Evolutionary conservation across 1,140 invertebrate species (phyloP).

Genomic region (Argopecten irradians): DNA sequence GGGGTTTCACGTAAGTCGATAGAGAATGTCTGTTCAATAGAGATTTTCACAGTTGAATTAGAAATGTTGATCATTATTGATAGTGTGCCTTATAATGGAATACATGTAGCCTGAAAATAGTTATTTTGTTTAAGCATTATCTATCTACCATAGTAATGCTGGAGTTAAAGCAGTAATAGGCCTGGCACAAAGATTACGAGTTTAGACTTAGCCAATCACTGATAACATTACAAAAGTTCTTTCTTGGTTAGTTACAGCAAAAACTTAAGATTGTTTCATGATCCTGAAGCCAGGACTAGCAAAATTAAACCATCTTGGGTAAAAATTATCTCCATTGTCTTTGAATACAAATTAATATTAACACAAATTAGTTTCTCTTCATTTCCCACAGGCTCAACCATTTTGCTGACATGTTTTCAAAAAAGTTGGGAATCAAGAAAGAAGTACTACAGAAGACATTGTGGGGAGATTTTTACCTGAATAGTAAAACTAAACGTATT

Average conservation of each 20-base stretch:
- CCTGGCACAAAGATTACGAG: no score
- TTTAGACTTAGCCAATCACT: no score
- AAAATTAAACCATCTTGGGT: no score
- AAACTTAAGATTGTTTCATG: no score
- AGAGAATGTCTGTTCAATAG: background rate
- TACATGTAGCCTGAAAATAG: no score
- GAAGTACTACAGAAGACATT: constrained; percentile 86
- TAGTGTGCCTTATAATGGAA: no score
- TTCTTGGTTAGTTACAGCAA: no score
- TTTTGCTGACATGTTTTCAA: constrained; percentile 91
- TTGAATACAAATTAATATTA: background rate
- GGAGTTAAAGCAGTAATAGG: no score
- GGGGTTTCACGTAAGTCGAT: constrained; percentile 89
- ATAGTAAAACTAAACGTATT: constrained; percentile 90
- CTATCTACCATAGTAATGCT: no score
- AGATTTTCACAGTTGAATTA: background rate
- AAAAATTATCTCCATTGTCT: background rate
- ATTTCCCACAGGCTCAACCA: constrained; percentile 81
- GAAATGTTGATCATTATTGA: background rate
- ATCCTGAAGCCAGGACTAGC: no score
- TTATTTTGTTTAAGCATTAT: no score
- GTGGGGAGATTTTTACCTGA: constrained; percentile 97
- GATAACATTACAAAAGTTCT: no score
- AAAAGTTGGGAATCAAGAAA: constrained; percentile 85
- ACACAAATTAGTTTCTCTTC: constrained; percentile 30